Conservation (phyloP, 2,113 vertebrate species). For the Tor tambroides region DNA sequence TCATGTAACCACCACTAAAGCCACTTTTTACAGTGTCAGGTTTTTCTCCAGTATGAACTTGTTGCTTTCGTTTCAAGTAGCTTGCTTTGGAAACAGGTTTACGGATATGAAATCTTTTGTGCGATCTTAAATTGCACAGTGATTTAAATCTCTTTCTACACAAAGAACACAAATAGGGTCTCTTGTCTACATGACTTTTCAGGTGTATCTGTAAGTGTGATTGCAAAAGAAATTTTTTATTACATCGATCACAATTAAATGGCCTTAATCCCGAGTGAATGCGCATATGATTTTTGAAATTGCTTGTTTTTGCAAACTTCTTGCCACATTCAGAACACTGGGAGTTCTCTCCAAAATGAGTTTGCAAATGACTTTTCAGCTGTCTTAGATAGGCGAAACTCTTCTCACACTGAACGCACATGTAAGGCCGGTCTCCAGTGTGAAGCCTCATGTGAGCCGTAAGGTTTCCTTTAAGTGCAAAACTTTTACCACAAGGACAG, state of each 20-base stretch:
- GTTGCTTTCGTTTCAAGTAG: background rate
- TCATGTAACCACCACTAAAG: background rate
- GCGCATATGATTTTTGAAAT: background rate
- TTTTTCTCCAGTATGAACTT: background rate
- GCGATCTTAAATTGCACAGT: conserved; percentile 10
- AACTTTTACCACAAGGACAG: conserved; percentile 16
- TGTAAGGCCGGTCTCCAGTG: conserved; percentile 14
- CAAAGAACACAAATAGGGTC: conserved; percentile 1
- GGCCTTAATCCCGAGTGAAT: background rate
- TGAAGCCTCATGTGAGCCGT: conserved; percentile 21
- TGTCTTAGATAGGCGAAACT: conserved; percentile 12
- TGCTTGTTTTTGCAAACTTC: background rate
- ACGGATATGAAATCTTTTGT: background rate
- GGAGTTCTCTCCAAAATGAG: conserved; percentile 2
- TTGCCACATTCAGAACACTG: conserved; percentile 14
- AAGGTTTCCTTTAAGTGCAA: conserved; percentile 9
- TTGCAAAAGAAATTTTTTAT: background rate
- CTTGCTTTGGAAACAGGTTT: background rate
- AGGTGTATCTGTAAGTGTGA: conserved; percentile 10
- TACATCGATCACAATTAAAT: background rate
- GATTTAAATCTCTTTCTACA: conserved; percentile 7
- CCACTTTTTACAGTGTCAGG: background rate
- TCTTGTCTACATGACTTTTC: background rate
- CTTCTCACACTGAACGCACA: conserved; percentile 14
- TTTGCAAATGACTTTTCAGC: background rate